Evolutionary conservation across 2,888 invertebrate genomes (phyloP).

Genomic region (Allacma fusca): DNA sequence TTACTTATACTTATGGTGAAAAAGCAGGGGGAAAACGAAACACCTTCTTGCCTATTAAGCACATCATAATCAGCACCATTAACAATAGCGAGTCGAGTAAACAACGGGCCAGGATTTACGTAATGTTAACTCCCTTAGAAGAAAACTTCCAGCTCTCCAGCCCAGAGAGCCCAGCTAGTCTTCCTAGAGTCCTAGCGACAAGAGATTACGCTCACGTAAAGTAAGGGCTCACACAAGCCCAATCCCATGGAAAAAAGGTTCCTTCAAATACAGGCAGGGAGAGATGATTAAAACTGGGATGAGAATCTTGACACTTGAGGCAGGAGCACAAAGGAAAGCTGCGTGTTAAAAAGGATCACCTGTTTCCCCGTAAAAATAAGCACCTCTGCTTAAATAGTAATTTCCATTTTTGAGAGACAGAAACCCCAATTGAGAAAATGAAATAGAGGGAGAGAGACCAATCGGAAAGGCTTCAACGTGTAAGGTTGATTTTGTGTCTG

Average conservation of each 20-base stretch:
- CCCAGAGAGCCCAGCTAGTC: background rate
- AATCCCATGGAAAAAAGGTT: conserved; percentile 12
- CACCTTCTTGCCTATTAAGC: conserved; percentile 24
- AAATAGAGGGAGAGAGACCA: conserved; percentile 16
- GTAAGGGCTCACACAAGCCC: background rate
- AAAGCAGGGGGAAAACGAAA: conserved; percentile 8
- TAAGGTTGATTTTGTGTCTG: background rate
- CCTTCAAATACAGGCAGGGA: background rate
- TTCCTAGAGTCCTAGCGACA: conserved; percentile 2
- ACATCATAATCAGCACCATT: conserved; percentile 26
- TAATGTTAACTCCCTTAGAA: background rate
- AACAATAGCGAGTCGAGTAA: conserved; percentile 11
- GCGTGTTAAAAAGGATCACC: conserved; percentile 23
- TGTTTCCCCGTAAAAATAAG: conserved; percentile 10
- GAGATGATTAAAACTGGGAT: conserved; percentile 22
- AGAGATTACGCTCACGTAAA: conserved; percentile 1
- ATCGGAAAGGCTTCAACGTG: background rate
- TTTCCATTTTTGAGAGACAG: conserved; percentile 10
- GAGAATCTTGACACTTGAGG: conserved; percentile 24
- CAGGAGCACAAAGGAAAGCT: conserved; percentile 20
- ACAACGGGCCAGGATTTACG: background rate
- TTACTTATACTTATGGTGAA: conserved; percentile 3
- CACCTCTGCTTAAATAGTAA: conserved; percentile 11
- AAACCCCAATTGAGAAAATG: conserved; percentile 12
- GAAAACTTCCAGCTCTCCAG: background rate